phyloP scores from a whole-genome alignment of 2,888 invertebrate genomes.

The Dioctria rufipes region DNA sequence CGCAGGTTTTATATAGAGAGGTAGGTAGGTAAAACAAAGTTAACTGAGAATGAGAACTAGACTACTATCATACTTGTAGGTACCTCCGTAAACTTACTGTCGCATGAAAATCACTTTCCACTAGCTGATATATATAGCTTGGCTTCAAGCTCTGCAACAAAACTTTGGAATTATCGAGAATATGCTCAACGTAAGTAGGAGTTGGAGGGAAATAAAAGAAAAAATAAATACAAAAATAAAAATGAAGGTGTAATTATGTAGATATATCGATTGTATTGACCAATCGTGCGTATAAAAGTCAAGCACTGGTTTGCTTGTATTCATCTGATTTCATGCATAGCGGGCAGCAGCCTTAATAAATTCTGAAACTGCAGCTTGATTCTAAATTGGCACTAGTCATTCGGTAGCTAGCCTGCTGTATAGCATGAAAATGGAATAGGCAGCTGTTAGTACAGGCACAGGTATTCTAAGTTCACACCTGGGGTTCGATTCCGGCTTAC shows the following conservation, averaged over 20 bases:
- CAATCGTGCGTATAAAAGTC: conserved; percentile 26
- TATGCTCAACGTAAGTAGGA: neutral
- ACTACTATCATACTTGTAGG: neutral
- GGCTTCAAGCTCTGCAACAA: neutral
- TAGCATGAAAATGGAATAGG: too few species aligned
- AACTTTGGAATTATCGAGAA: too few species aligned
- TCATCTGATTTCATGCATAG: neutral
- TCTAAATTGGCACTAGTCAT: too few species aligned
- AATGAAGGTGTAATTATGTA: conserved; percentile 29
- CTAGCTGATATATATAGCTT: conserved; percentile 10
- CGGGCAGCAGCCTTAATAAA: too few species aligned
- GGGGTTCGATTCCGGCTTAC: too few species aligned
- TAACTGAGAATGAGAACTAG: neutral
- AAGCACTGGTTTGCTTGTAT: neutral
- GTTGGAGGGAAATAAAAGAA: neutral
- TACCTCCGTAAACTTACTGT: conserved; percentile 30
- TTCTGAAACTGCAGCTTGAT: too few species aligned
- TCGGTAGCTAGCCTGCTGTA: too few species aligned
- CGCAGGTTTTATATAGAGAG: neutral
- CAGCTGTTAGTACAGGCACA: too few species aligned
- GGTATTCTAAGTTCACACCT: too few species aligned
- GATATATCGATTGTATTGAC: conserved; percentile 26
- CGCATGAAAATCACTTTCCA: conserved; percentile 38
- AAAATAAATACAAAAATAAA: neutral
- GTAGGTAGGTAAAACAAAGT: neutral